These are phyloP conservation scores for Sarcophaga caerulescens DNA, from an alignment of 2,888 invertebrate species.

Conservation along the genomic window DNA sequence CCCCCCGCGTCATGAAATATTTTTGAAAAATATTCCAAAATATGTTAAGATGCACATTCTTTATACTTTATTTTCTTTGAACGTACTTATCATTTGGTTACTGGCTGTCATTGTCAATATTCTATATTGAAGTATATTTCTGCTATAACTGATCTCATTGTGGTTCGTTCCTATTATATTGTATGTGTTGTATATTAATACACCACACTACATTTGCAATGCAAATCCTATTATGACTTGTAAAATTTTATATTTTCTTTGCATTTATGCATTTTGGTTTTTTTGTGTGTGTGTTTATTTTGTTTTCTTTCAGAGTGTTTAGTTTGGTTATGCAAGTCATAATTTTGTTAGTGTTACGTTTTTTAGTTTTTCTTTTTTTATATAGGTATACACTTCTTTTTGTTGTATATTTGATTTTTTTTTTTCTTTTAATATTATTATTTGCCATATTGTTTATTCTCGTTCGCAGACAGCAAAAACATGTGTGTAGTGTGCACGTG, in stretches of 20 bases:
- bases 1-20: too few species aligned
- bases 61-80: too few species aligned
- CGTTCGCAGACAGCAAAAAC: constrained; percentile 24
- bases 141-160: constrained; percentile 56
- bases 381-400: too few species aligned
- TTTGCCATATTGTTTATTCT: constrained; percentile 61
- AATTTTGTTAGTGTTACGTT: constrained; percentile 64
- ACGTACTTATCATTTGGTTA: constrained; percentile 44
- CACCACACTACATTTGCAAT: constrained; percentile 69
- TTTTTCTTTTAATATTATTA: constrained; percentile 47
- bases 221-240: constrained; percentile 71
- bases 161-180: constrained; percentile 22
- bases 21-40: too few species aligned
- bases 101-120: constrained; percentile 65
- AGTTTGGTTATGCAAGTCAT: constrained; percentile 68
- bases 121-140: constrained; percentile 8
- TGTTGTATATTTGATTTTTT: constrained; percentile 16
- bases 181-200: constrained; percentile 22
- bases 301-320: constrained; percentile 50
- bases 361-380: not conserved
- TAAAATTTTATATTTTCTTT: constrained; percentile 65
- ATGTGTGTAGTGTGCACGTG: constrained; percentile 23
- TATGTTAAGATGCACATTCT: too few species aligned
- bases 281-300: constrained; percentile 41
- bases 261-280: constrained; percentile 48